Base-by-base conservation (phyloP, 1,140 invertebrate genomes). In the Octopus sinensis region DNA sequence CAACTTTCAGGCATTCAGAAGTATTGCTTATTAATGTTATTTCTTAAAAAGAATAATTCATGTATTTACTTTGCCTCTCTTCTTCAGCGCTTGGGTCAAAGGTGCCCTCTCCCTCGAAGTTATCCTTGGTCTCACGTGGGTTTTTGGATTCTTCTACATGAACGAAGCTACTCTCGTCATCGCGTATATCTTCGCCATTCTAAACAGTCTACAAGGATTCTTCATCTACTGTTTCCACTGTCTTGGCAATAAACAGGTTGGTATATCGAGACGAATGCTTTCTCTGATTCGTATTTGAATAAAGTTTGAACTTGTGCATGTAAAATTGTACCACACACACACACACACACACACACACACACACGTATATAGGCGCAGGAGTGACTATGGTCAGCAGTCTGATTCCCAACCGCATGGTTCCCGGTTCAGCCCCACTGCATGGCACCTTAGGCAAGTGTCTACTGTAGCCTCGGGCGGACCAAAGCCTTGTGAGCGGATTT, bases 61-160 rank as follows among this genome's bases (percentile, higher is more conserved):
- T 68, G 23, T 54, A 73, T 76, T 30, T 54, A 3, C 56, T 76
- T 80, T 54, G 4, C 56, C 62, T 80, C 5, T 23, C 9, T 73
- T 54, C 83, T 84, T 23, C 82, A 89, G 88, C 54, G 84, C 86
- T 17, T 88, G 88, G 91, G 88, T 93, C 43, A 91, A 92, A 77
- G 92, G 92, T 17, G 91, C 92, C 0, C 84, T 92, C 5, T 91
- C 92, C 0, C 87, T 93, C 13, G 92, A 92, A 86, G 89, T 92
- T 13, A 86, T 93, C 17, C 88, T 93, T 6, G 92, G 92, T 30
- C 87, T 93, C 17, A 92, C 92, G 0, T 93, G 92, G 92, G 88
- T 92, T 0, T 89, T 92, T 79, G 92, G 92, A n/a, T 90, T 91
- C 56, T 89, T 92, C 81, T 91, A 91, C 71, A 87, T 93, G 51